These are phyloP conservation scores for Rhadina sibilatrix DNA, from an alignment of 2,113 vertebrate genomes.

Conservation along the genomic window DNA sequence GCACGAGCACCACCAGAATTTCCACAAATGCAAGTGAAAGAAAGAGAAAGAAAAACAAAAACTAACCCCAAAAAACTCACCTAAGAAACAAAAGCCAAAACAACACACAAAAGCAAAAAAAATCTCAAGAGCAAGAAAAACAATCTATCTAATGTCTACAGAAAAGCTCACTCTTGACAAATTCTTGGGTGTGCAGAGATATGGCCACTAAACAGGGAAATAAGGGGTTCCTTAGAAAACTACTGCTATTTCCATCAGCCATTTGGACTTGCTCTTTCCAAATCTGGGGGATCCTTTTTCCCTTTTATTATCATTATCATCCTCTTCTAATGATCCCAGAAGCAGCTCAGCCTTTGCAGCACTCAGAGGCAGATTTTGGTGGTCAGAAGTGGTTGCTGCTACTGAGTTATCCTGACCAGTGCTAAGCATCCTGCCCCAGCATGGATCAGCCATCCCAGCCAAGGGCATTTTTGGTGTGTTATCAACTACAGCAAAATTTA, in stretches of 20 bases:
- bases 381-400: neutral
- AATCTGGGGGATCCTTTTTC: neutral
- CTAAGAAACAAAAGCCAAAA: neutral
- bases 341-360: neutral
- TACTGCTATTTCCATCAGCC: neutral
- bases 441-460: neutral
- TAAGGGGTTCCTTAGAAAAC: neutral
- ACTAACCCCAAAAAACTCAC: neutral
- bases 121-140: neutral
- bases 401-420: neutral
- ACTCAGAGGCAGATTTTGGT: neutral
- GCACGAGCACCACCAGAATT: neutral
- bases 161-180: neutral
- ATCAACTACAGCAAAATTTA: neutral
- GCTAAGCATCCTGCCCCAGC: neutral
- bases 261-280: neutral
- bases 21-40: neutral
- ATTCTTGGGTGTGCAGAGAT: neutral
- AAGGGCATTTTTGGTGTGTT: neutral
- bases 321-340: neutral
- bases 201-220: neutral
- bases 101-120: neutral
- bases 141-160: neutral
- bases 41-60: neutral
- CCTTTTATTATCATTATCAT: neutral